phyloP scores from a whole-genome alignment of 2,888 invertebrate species.

The Glyphotaelius pellucidus region DNA sequence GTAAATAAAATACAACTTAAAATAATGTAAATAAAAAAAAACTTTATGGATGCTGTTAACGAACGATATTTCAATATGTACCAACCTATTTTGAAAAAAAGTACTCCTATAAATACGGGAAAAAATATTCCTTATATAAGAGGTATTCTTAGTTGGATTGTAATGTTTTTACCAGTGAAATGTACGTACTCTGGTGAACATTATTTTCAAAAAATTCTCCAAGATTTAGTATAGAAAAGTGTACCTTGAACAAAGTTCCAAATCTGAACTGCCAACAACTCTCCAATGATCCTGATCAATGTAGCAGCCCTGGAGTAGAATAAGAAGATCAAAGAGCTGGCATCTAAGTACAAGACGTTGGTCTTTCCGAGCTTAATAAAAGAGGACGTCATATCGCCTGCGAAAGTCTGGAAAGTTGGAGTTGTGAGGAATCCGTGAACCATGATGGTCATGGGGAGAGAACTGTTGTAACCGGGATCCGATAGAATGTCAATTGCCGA shows the following conservation, averaged over 20 bases:
- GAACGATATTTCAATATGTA: no score
- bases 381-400: background rate
- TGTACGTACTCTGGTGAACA: no score
- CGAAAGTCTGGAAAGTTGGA: background rate
- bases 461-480: background rate
- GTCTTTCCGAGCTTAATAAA: conserved; percentile 23
- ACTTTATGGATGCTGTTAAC: no score
- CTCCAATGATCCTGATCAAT: conserved; percentile 72
- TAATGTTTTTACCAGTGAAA: no score
- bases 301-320: conserved; percentile 72
- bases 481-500: background rate
- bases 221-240: no score
- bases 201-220: no score
- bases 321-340: conserved; percentile 70
- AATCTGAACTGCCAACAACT: conserved; percentile 68
- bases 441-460: conserved; percentile 24
- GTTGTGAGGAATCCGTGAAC: conserved; percentile 11
- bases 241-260: background rate
- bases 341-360: conserved; percentile 73
- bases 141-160: no score
- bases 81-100: no score
- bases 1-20: no score
- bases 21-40: no score
- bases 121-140: no score
- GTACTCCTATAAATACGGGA: no score